Evolutionary conservation across 2,113 vertebrate genomes (phyloP).

Genomic region (Pseudorhombus dupliciocellatus): DNA sequence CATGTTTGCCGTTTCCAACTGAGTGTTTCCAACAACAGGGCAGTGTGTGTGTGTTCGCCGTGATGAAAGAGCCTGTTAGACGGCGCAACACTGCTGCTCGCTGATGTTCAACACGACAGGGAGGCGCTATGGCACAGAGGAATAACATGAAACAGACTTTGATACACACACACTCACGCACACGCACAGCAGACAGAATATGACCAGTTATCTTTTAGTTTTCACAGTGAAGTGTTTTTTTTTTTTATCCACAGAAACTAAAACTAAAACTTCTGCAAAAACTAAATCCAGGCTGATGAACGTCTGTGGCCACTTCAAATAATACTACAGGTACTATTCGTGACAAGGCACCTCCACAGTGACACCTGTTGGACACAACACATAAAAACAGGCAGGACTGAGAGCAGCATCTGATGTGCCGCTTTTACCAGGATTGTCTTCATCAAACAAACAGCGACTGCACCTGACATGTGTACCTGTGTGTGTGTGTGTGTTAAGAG

Average conservation of each 20-base stretch:
- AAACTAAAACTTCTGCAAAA: not conserved
- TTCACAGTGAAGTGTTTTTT: not conserved
- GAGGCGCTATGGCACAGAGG: no score
- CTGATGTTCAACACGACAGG: not conserved
- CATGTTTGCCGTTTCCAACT: not conserved
- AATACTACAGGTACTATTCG: not conserved
- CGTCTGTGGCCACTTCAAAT: not conserved
- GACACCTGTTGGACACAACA: not conserved
- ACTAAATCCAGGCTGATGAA: not conserved
- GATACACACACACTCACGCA: not conserved
- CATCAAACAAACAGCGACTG: not conserved
- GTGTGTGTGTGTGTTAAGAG: slow-evolving; percentile 20
- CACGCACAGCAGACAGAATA: not conserved
- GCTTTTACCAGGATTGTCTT: not conserved
- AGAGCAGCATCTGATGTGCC: not conserved
- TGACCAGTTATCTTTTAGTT: not conserved
- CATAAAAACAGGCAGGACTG: not conserved
- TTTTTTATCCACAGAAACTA: not conserved
- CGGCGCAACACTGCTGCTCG: not conserved
- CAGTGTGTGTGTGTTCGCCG: not conserved
- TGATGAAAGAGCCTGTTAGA: not conserved
- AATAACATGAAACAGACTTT: not conserved
- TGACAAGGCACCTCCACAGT: not conserved
- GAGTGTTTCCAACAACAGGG: not conserved
- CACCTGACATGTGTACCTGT: not conserved